Base-by-base conservation (phyloP, 2,113 vertebrate species). In the Epinephelus moara region DNA sequence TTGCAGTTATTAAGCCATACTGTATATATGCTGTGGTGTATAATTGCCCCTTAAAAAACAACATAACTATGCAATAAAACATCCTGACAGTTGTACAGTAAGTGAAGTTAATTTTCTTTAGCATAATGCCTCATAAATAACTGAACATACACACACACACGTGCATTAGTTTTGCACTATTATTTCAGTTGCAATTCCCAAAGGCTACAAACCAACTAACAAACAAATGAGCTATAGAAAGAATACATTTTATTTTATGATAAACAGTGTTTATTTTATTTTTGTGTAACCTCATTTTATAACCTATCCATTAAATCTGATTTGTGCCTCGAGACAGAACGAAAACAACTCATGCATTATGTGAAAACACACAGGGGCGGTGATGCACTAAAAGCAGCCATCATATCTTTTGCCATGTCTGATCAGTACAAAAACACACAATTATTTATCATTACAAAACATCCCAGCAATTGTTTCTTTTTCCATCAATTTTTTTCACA, bases 291-390 rank as follows among this genome's bases (percentile, higher is more conserved):
- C 27, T 62, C 27, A 42, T 53, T 25, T 72, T 80, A 66, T 30
- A 61, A 69, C 27, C 2, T 2, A 52, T 21, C 2, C 11, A 71
- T 84, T 70, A 53, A 55, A 81, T 60, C n/a, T 66, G 42, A 75
- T 74, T 15, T 12, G 2, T 68, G 59, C 23, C 33, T 76, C 30
- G 45, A 45, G 17, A 56, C 14, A 27, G 13, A 40, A 50, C 49
- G 78, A 10, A 76, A 79, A 61, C n/a, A 59, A 64, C 21, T 59
- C 27, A 27, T 52, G 30, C 19, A n/a, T 53, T 75, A 23, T 82
- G 14, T 70, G 33, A 69, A 76, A 59, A 64, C 67, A 59, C 17
- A 42, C 64, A 80, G 40, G 50, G 47, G 17, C 1, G 1, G 13
- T 40, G 45, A 67, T 49, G 33, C 21, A 42, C 42, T 80, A 42